Percentiles rank a stretch among this genome's conserved stretches.
These are phyloP conservation scores for Limnephilus rhombicus DNA, from an alignment of 2,888 invertebrate species.

Conservation along the genomic window DNA sequence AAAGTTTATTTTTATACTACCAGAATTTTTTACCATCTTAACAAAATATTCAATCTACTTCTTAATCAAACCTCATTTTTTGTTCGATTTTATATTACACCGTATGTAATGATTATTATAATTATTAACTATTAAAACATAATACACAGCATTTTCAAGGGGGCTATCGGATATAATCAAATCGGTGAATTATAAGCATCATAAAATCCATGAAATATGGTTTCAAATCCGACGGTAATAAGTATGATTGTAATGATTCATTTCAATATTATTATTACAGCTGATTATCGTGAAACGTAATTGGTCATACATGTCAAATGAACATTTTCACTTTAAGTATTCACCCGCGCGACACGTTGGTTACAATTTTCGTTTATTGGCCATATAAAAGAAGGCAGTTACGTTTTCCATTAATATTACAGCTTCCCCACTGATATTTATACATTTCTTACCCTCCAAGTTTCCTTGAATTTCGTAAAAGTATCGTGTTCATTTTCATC, in stretches of 20 bases:
- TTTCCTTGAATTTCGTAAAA: not conserved
- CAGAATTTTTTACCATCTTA: too few species aligned
- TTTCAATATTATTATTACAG: not conserved
- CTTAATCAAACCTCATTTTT: too few species aligned
- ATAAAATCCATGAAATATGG: not conserved
- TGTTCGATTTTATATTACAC: not conserved
- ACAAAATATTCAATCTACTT: too few species aligned
- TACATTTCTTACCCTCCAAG: not conserved
- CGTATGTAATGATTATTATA: not conserved
- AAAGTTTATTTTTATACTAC: not conserved
- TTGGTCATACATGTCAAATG: constrained; percentile 28
- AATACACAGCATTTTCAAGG: not conserved
- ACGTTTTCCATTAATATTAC: constrained; percentile 63
- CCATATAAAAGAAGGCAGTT: constrained; percentile 61
- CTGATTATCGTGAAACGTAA: constrained; percentile 6
- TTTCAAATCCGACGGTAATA: not conserved
- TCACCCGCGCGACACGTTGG: constrained; percentile 28
- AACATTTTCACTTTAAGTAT: constrained; percentile 18
- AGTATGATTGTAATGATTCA: constrained; percentile 6
- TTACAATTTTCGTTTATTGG: constrained; percentile 50
- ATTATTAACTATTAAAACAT: not conserved
- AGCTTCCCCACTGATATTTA: constrained; percentile 37
- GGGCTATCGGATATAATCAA: not conserved
- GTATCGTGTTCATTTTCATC: not conserved
- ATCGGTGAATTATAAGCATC: not conserved